A percentile compares a stretch with the other conserved stretches of the same genome.
Evolutionary conservation across 2,797 vertebrate species (phyloP).

Genomic region (Hafferia zeledoni): DNA sequence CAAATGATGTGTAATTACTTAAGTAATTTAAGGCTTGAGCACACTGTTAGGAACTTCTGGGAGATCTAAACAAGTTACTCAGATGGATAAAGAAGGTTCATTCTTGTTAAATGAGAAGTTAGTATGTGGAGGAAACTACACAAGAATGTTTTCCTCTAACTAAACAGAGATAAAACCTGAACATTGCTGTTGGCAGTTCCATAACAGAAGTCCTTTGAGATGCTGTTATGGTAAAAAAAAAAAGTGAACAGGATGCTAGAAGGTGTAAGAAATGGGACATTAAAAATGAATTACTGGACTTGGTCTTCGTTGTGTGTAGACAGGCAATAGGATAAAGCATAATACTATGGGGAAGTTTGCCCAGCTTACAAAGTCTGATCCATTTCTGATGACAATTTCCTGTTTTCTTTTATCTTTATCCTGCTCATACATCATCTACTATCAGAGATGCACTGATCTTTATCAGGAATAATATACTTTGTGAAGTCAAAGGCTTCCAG

Average conservation of each 20-base stretch:
- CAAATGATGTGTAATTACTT: conserved; percentile 24
- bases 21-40: conserved; percentile 15
- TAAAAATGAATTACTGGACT: conserved; percentile 55
- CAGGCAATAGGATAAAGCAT: background rate
- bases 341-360: conserved; percentile 1
- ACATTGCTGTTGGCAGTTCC: conserved; percentile 22
- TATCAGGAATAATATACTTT: background rate
- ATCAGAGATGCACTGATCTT: conserved; percentile 18
- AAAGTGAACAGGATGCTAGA: conserved; percentile 45
- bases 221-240: conserved; percentile 13
- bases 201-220: conserved; percentile 6
- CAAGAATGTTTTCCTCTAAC: background rate
- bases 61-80: background rate
- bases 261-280: conserved; percentile 44
- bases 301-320: background rate
- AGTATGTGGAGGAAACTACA: background rate
- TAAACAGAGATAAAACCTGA: background rate
- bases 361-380: conserved; percentile 31
- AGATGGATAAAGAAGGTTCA: background rate
- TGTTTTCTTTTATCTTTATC: conserved; percentile 50
- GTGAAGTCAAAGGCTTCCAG: background rate
- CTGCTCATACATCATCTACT: conserved; percentile 17
- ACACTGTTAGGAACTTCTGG: background rate
- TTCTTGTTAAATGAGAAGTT: background rate
- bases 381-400: conserved; percentile 33